These are phyloP conservation scores for Cyphomyrmex costatus DNA, from an alignment of 1,140 invertebrate genomes.

Conservation along the genomic window DNA sequence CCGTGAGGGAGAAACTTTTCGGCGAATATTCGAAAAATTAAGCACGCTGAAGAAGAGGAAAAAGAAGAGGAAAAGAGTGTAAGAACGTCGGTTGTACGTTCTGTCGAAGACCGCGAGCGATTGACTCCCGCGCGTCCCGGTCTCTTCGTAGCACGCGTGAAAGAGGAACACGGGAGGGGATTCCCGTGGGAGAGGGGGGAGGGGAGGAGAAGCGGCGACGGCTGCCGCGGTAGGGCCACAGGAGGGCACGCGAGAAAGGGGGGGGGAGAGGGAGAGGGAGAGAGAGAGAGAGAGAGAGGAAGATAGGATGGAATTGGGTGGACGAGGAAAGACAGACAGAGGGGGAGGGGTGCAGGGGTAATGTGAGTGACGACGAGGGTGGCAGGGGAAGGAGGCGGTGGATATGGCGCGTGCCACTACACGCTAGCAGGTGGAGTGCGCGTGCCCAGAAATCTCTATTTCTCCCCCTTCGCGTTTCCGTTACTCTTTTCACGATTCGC, in stretches of 20 bases:
- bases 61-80: conserved; percentile 57
- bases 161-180: conserved; percentile 73
- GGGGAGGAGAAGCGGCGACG: conserved; percentile 57
- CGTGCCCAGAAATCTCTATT: conserved; percentile 84
- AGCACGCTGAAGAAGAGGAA: neutral
- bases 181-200: conserved; percentile 64
- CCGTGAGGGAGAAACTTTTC: neutral
- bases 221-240: conserved; percentile 69
- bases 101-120: conserved; percentile 84
- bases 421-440: conserved; percentile 85
- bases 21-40: conserved; percentile 1
- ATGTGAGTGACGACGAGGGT: conserved; percentile 60
- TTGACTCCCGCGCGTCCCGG: conserved; percentile 84
- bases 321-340: conserved; percentile 56
- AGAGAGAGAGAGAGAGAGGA: conserved; percentile 54
- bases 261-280: conserved; percentile 47
- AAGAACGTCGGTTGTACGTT: conserved; percentile 74
- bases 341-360: conserved; percentile 69
- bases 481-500: conserved; percentile 43
- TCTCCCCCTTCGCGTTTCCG: conserved; percentile 59
- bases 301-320: neutral
- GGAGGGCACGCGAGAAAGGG: conserved; percentile 65
- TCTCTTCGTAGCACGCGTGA: conserved; percentile 82
- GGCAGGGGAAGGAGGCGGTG: conserved; percentile 67
- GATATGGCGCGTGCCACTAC: conserved; percentile 85